Base-by-base conservation (phyloP, 2,113 vertebrate species). In the Cebus imitator region DNA sequence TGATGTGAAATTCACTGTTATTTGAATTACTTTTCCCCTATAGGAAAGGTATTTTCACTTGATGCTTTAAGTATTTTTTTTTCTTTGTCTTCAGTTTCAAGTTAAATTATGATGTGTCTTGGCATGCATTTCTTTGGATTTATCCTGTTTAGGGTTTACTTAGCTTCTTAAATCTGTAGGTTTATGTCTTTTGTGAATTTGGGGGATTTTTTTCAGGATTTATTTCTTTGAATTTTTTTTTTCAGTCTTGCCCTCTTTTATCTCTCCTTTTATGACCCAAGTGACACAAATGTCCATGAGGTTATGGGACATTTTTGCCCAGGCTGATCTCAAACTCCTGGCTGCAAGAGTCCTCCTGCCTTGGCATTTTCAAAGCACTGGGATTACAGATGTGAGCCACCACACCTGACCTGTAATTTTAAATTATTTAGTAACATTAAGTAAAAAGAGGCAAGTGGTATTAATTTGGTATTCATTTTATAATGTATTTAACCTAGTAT, bases 391-490 rank as follows among this genome's bases (percentile, higher is more conserved):
- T 14, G 23, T 43, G 73, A 75, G 73, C 73, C 40, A 75, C 23
- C 6, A 16, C 25, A 25, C 23, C 40, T 14, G 5, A 14, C 73
- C 43, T 75, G 2, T 66, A 37, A n/a, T 79, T 68, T 92, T 79
- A 88, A 83, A 76, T 88, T 70, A 21, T 58, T 68, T 82, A 68
- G 30, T 52, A 73, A 91, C 9, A 32, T 57, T n/a, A 76, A 72
- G 40, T 86, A 95, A 95, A 85, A 57, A 91, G 40, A 70, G 80
- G 92, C 5, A 80, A 11, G 40, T 68, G 50, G 43, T n/a, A 84
- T 96, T 88, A 78, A 88, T 84, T 93, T 68, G 43, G 43, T n/a
- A 84, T 96, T 86, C 72, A 89, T 81, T 94, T 83, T 87, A 35
- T 86, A 66, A n/a, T 87, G 87, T 48, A 89, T 83, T 89, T 55